Percentiles rank a stretch among this genome's conserved stretches.
Evolutionary conservation across 2,797 vertebrate species (phyloP).

Genomic region (Amblyopsis hoosieri): DNA sequence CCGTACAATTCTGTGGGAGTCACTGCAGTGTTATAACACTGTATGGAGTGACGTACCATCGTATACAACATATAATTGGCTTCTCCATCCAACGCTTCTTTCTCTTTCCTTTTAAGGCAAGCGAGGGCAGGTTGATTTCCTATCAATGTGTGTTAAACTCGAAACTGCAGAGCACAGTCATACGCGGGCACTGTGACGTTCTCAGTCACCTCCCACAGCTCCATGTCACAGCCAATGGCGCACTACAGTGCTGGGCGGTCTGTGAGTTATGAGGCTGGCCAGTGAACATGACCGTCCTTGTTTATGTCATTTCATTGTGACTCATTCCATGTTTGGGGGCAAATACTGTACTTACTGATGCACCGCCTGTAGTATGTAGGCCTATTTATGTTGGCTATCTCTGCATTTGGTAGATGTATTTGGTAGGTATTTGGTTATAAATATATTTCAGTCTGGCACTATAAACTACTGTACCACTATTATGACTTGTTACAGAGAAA

Average conservation of each 20-base stretch:
- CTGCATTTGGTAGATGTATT: too few relatives aligned
- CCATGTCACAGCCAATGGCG: slow-evolving; percentile 65
- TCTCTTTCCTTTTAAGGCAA: slow-evolving; percentile 70
- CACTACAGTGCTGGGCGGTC: slow-evolving; percentile 19
- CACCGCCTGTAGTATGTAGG: neutral
- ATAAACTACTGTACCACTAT: slow-evolving; percentile 3
- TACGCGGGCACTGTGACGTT: slow-evolving; percentile 59
- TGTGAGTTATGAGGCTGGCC: slow-evolving; percentile 24
- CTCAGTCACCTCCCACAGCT: slow-evolving; percentile 57
- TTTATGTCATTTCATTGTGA: slow-evolving; percentile 53
- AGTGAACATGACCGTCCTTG: slow-evolving; percentile 33
- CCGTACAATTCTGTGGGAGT: neutral
- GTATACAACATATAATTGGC: slow-evolving; percentile 41
- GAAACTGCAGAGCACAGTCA: slow-evolving; percentile 44
- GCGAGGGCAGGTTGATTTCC: slow-evolving; percentile 57
- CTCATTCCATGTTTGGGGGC: slow-evolving; percentile 58
- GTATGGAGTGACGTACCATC: slow-evolving; percentile 39
- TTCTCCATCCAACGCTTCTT: slow-evolving; percentile 40
- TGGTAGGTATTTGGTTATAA: neutral
- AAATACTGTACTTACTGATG: slow-evolving; percentile 2
- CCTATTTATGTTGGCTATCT: too few relatives aligned
- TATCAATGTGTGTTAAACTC: slow-evolving; percentile 64
- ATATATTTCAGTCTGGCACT: neutral
- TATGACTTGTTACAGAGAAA: slow-evolving; percentile 13
- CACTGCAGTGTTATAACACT: slow-evolving; percentile 32